Conservation (phyloP, 2,888 invertebrate genomes). For the Phalera bucephala region DNA sequence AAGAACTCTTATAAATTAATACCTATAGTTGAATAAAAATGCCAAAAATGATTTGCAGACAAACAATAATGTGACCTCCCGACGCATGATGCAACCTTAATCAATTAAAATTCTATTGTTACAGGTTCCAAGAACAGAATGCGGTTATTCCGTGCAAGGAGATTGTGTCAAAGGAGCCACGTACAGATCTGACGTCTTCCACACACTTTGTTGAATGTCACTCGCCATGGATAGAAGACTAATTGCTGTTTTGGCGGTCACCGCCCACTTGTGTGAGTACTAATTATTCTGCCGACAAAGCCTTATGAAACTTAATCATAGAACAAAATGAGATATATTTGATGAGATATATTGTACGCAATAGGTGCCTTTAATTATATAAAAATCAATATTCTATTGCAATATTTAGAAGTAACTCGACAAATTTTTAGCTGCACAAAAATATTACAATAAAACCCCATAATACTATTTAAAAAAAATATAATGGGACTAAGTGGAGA, state of each 20-base stretch:
- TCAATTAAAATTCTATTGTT: constrained; percentile 25
- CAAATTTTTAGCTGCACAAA: no score
- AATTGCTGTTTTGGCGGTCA: constrained; percentile 51
- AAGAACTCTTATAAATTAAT: no score
- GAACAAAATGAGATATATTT: background rate
- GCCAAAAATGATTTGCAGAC: no score
- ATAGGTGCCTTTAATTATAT: constrained; percentile 32
- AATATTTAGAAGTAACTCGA: no score
- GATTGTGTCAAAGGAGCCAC: constrained; percentile 26
- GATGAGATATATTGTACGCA: constrained; percentile 1
- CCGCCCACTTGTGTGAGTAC: constrained; percentile 65
- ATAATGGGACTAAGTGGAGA: constrained; percentile 27
- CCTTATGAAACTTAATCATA: background rate
- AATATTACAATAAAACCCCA: no score
- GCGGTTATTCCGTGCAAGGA: constrained; percentile 41
- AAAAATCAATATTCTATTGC: no score
- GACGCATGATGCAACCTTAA: background rate
- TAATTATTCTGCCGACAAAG: background rate
- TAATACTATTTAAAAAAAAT: constrained; percentile 32
- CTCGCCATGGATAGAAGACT: constrained; percentile 58
- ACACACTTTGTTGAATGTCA: constrained; percentile 14
- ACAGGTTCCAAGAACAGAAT: constrained; percentile 38
- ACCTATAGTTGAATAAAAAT: no score
- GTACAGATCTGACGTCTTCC: constrained; percentile 37
- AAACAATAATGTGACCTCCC: no score